Evolutionary conservation across 2,797 vertebrate genomes (phyloP), one percentile per base, ranked within the genome.

Genomic region (Knipowitschia caucasica): DNA sequence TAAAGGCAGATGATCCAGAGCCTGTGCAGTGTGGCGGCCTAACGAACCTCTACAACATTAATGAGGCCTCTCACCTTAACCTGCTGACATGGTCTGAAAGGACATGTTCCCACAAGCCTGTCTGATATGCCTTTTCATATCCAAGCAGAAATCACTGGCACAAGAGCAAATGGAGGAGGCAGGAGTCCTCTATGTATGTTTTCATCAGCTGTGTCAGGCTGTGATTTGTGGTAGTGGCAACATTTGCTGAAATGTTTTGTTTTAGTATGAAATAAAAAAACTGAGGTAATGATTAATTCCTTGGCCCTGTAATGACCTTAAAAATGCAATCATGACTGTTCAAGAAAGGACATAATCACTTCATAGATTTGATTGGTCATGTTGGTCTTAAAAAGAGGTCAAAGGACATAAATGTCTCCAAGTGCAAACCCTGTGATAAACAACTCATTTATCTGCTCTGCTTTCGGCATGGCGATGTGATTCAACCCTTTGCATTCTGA

Each of bases 1-100:
- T 81, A 90, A 85, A 68, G 94, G 95, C 38, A 91, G 89, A 89
- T 94, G 91, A 94, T 77, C 39, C 23, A 20, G 0, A 33, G 30
- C 45, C 36, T 43, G 44, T 45, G 50, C 43, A 21, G 12, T 17
- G 52, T 45, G 38, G 50, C 12, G 12, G 46, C 31, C 58, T 40
- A 31, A 53, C 25, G 4, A 62, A 73, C 46, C 34, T 33, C 33
- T 29, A 10, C 33, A 43, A 45, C 57, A 62, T 56, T 5, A 23
- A 0, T 46, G 21, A 29, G 9, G 1, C 25, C 21, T 56, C 39
- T 30, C 1, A 3, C 15, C 5, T n/a, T 29, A 29, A 49, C 20
- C 49, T 46, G 3, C 20, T 12, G 1, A 25, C 18, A 2, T 31
- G 2, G 17, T 33, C 40, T 61, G 52, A 27, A 50, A 53, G 62